Conservation (phyloP, 1,140 invertebrate species). For the Calephelis nemesis region DNA sequence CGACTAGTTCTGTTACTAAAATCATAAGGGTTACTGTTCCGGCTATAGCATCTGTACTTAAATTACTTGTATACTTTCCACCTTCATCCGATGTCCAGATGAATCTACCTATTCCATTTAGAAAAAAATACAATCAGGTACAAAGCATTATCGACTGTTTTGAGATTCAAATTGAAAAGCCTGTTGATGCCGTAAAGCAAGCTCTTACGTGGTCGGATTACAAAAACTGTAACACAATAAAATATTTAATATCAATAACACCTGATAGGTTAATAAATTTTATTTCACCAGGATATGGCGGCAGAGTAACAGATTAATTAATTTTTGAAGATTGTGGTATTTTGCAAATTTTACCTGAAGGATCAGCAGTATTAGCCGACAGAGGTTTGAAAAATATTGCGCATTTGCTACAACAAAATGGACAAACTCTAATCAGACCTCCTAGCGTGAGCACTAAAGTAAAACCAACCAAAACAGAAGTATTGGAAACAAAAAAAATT, state of each 20-base stretch:
- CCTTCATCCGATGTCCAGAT: constrained; percentile 10
- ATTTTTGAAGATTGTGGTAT: constrained; percentile 47
- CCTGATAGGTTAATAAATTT: constrained; percentile 58
- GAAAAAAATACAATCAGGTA: constrained; percentile 3
- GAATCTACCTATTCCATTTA: constrained; percentile 17
- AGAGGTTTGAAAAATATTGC: constrained; percentile 51
- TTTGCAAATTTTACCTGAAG: constrained; percentile 40
- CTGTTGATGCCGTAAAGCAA: constrained; percentile 9
- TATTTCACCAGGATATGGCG: constrained; percentile 53
- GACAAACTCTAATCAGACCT: constrained; percentile 4
- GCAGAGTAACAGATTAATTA: constrained; percentile 40
- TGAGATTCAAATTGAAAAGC: constrained; percentile 15
- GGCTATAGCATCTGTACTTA: not conserved
- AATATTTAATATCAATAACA: constrained; percentile 59
- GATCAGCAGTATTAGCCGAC: constrained; percentile 50
- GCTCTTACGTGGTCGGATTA: constrained; percentile 16
- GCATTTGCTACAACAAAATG: not conserved
- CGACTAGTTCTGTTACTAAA: constrained; percentile 6
- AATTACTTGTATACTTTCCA: constrained; percentile 11
- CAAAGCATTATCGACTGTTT: constrained; percentile 16
- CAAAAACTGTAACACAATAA: constrained; percentile 50
- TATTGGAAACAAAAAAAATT: constrained; percentile 3
- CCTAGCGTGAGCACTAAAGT: constrained; percentile 1
- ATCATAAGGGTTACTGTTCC: constrained; percentile 7
- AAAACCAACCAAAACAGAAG: not conserved